These are phyloP conservation scores for Falcaria lacertinaria DNA, from an alignment of 2,888 invertebrate species.

Conservation along the genomic window DNA sequence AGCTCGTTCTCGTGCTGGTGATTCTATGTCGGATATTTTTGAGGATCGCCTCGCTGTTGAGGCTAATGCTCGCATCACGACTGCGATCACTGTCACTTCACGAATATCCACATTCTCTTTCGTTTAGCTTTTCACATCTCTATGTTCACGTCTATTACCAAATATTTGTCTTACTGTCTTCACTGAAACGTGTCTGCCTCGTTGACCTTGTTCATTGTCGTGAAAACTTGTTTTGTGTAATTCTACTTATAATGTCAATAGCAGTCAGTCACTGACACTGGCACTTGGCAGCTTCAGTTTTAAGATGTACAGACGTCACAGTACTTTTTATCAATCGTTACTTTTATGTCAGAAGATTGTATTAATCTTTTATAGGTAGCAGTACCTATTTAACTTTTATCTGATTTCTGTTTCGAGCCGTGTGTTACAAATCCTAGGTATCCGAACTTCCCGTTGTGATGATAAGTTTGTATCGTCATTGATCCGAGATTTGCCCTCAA, in stretches of 20 bases:
- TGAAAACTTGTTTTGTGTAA: not conserved
- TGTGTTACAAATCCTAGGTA: constrained; percentile 3
- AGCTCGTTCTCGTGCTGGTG: not conserved
- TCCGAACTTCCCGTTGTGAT: not conserved
- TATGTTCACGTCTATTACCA: too few relatives aligned
- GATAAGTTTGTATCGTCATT: not conserved
- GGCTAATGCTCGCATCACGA: not conserved
- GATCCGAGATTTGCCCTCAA: constrained; percentile 1
- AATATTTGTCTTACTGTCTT: not conserved
- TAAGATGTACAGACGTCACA: too few relatives aligned
- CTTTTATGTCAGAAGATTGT: not conserved
- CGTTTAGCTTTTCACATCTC: not conserved
- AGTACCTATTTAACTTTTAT: not conserved
- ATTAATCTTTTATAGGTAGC: not conserved
- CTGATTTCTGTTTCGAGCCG: not conserved
- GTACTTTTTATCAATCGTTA: too few relatives aligned
- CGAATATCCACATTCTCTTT: not conserved
- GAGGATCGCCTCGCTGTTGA: not conserved
- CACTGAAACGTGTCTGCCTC: not conserved
- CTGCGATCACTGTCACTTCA: not conserved
- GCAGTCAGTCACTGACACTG: too few relatives aligned
- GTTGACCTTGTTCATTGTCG: not conserved
- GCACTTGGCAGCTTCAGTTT: too few relatives aligned
- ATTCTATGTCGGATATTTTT: not conserved
- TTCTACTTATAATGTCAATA: too few relatives aligned